phyloP scores from a whole-genome alignment of 2,113 vertebrate species.

The Mus spicilegus region DNA sequence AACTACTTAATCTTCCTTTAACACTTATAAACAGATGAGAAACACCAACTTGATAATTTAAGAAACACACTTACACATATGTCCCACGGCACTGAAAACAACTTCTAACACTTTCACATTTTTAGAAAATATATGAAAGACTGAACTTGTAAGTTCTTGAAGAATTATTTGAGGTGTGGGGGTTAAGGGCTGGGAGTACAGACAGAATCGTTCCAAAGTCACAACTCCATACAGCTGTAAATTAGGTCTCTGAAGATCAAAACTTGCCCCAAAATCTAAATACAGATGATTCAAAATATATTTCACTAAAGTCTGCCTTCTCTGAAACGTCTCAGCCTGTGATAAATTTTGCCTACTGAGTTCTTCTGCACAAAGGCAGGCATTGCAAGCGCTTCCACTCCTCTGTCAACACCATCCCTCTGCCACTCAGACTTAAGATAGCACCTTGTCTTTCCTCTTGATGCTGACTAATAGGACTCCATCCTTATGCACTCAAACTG shows the following conservation, averaged over 20 bases:
- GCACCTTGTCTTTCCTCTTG: neutral
- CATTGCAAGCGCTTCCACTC: neutral
- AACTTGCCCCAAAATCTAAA: neutral
- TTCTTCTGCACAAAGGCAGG: conserved; percentile 11
- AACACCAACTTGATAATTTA: conserved; percentile 27
- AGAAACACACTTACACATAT: conserved; percentile 14
- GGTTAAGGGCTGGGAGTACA: neutral
- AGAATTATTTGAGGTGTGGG: neutral
- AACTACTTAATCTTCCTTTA: neutral
- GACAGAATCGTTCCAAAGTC: neutral
- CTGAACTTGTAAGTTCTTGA: conserved; percentile 9
- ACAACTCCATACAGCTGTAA: neutral
- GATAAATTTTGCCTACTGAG: conserved; percentile 17
- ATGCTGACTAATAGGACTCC: conserved; percentile 17
- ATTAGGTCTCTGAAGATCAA: conserved; percentile 52
- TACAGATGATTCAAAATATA: conserved; percentile 26
- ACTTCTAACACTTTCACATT: conserved; percentile 51
- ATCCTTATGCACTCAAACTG: neutral
- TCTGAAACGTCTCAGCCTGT: neutral
- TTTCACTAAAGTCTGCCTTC: conserved; percentile 21
- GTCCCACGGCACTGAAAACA: conserved; percentile 38
- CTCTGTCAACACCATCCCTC: conserved; percentile 19
- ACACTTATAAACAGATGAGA: conserved; percentile 26
- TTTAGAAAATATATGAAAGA: conserved; percentile 59
- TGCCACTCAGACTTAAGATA: conserved; percentile 34